These are phyloP conservation scores for Calidris pygmaea DNA, from an alignment of 2,113 vertebrate species.

Conservation along the genomic window DNA sequence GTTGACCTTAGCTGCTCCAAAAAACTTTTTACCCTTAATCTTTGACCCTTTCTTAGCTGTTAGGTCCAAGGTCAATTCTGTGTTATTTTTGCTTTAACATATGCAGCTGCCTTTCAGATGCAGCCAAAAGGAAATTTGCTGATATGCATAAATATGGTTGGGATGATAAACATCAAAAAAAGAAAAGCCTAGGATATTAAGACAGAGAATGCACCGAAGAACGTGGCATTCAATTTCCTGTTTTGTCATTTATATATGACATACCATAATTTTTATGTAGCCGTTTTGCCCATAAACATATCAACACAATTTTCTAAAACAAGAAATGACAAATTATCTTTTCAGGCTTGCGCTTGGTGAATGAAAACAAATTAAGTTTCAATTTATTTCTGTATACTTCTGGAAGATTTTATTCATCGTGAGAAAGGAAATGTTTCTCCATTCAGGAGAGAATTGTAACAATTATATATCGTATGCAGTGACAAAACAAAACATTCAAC, in stretches of 20 bases:
- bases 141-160: slow-evolving; percentile 68
- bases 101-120: slow-evolving; percentile 64
- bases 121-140: slow-evolving; percentile 72
- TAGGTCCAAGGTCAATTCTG: slow-evolving; percentile 33
- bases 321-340: slow-evolving; percentile 74
- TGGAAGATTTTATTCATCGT: slow-evolving; percentile 65
- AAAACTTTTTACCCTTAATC: neutral
- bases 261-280: slow-evolving; percentile 61
- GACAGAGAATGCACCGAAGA: slow-evolving; percentile 29
- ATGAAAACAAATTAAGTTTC: slow-evolving; percentile 75
- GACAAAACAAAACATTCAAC: neutral
- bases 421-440: slow-evolving; percentile 26
- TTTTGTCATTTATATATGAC: slow-evolving; percentile 63
- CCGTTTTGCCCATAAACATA: slow-evolving; percentile 60
- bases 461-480: slow-evolving; percentile 21
- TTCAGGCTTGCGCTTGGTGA: slow-evolving; percentile 61
- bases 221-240: slow-evolving; percentile 73
- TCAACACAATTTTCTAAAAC: slow-evolving; percentile 60
- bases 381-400: slow-evolving; percentile 59
- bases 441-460: slow-evolving; percentile 23
- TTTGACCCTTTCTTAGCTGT: neutral
- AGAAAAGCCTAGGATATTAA: slow-evolving; percentile 65
- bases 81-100: slow-evolving; percentile 42
- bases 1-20: neutral
- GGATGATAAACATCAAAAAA: slow-evolving; percentile 67